phyloP scores from a whole-genome alignment of 2,888 invertebrate species.

The Troglohyphantes excavatus region DNA sequence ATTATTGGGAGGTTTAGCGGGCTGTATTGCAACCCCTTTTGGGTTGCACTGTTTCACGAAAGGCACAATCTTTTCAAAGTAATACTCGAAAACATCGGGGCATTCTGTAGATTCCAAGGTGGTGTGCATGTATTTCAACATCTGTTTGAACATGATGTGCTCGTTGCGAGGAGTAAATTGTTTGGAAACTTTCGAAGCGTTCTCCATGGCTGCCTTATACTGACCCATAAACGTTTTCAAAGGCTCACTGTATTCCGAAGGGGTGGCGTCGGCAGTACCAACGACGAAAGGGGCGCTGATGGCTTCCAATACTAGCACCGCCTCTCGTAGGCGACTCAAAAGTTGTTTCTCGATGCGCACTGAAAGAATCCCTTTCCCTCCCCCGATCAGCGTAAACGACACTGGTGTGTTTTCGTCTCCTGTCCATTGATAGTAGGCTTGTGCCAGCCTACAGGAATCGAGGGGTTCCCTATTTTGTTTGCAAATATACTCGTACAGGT shows the following conservation, averaged over 20 bases:
- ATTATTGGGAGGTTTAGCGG: neutral
- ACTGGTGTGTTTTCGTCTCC: constrained; percentile 6
- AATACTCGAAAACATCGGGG: neutral
- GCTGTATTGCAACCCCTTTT: neutral
- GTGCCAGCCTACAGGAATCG: neutral
- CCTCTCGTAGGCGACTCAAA: neutral
- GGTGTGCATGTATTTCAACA: neutral
- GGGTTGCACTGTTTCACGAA: constrained; percentile 20
- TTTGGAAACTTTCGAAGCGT: too few species aligned
- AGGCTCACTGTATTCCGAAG: neutral
- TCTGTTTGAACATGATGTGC: neutral
- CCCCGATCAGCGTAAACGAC: neutral
- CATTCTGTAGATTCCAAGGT: neutral
- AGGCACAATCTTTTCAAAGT: constrained; percentile 4
- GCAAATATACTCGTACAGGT: neutral
- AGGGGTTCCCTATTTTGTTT: neutral
- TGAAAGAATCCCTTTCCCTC: neutral
- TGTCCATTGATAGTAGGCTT: constrained; percentile 22
- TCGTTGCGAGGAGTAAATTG: too few species aligned
- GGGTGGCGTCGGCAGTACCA: neutral
- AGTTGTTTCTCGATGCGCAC: neutral
- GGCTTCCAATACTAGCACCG: neutral
- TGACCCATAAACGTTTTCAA: too few species aligned
- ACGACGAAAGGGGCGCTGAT: too few species aligned
- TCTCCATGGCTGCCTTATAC: too few species aligned